Percentiles rank a stretch among this genome's conserved stretches.
Conservation (phyloP, 92 coral and sea anemone genomes). For the Siderastrea siderea region DNA sequence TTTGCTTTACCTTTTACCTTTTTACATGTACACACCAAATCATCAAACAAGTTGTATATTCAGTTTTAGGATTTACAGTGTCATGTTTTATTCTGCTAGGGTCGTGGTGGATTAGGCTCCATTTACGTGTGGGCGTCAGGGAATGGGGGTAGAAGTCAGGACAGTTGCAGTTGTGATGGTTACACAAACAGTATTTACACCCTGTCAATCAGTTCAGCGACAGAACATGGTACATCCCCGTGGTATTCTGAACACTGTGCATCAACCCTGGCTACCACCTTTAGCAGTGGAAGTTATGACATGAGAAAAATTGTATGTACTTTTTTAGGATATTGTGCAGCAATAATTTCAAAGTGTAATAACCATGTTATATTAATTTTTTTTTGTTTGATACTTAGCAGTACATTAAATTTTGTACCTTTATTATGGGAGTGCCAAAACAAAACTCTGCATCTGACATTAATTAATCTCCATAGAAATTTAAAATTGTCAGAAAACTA, state of each 20-base stretch:
- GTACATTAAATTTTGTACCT: too few relatives aligned
- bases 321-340: too few relatives aligned
- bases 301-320: conserved; percentile 85
- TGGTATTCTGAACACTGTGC: conserved; percentile 98
- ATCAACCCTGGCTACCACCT: conserved; percentile 96
- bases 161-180: conserved; percentile 97
- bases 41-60: too few relatives aligned
- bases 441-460: too few relatives aligned
- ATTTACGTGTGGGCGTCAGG: conserved; percentile 99
- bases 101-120: conserved; percentile 94
- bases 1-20: not conserved
- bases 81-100: conserved; percentile 56
- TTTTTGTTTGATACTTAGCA: too few relatives aligned
- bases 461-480: too few relatives aligned
- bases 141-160: conserved; percentile 93
- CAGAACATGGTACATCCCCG: conserved; percentile 92
- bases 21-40: not conserved
- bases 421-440: too few relatives aligned
- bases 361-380: too few relatives aligned
- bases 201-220: conserved; percentile 95
- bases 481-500: too few relatives aligned
- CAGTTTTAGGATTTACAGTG: not conserved
- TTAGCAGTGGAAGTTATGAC: conserved; percentile 85
- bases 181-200: conserved; percentile 97
- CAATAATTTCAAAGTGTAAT: too few relatives aligned